Base-by-base conservation (phyloP, 1,140 invertebrate genomes). In the Papilio helenus region DNA sequence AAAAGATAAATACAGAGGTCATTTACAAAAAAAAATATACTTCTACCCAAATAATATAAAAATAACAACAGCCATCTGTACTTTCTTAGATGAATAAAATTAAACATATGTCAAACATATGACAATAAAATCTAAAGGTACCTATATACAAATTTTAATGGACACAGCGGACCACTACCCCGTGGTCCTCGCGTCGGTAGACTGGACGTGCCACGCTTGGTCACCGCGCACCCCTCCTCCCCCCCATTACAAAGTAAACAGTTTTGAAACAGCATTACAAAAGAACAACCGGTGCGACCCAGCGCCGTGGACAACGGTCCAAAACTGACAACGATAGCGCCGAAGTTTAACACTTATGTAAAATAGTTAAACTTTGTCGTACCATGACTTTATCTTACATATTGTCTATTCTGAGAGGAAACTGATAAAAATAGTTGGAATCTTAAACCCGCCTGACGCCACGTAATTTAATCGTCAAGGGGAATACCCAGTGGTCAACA, bases 41-140 rank as follows among this genome's bases (percentile, higher is more conserved):
- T 92, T 93, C 93, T 94, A 94, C 90, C 91, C 93, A 93, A 94
- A 93, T 93, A 90, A 94, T 93, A 94, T 94, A 94, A 94, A 93
- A 94, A 94, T 94, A 94, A 94, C 93, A 94, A 94, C 93, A 94
- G 93, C 93, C 93, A 93, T 93, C 92, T 94, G 93, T 94, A 94
- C 93, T 94, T 93, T 90, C 90, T 92, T 94, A 93, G 92, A 94
- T 92, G 93, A 94, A 94, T 94, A 93, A 94, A 93, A 94, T 93
- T 93, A 94, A 93, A 93, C 93, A 94, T 93, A 94, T 93, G 93
- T 93, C 90, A 92, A 92, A 94, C 93, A 93, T 94, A 93, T 93
- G 93, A 92, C 93, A 90, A 91, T 94, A 94, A 86, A 93, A 90
- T 93, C 92, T 93, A 93, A 89, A 91, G 90, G 88, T 92, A 90